phyloP scores from a whole-genome alignment of 1,140 invertebrate genomes.

The Drosophila rufa region DNA sequence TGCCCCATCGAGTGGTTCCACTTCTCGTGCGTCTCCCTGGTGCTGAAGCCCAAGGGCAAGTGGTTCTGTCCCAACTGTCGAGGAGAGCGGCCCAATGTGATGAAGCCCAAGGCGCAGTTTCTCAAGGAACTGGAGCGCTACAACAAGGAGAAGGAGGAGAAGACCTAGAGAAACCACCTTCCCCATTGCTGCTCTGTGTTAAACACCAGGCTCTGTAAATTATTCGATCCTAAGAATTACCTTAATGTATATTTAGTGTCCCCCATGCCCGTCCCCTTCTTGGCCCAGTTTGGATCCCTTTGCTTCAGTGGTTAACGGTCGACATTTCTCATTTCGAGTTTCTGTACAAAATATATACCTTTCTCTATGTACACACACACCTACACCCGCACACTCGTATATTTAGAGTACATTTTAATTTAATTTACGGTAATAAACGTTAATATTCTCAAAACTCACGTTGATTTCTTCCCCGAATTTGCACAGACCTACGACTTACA shows the following conservation, averaged over 20 bases:
- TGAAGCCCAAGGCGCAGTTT: constrained; percentile 96
- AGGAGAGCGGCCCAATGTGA: constrained; percentile 95
- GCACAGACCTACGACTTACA: constrained; percentile 1
- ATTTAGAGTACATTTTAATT: constrained; percentile 45
- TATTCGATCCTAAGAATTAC: constrained; percentile 70
- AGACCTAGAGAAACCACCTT: constrained; percentile 87
- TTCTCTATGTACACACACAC: constrained; percentile 48
- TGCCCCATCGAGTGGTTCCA: constrained; percentile 99
- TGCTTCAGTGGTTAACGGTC: constrained; percentile 46
- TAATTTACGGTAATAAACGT: constrained; percentile 70
- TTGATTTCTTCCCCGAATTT: constrained; percentile 12
- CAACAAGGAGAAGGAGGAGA: constrained; percentile 96
- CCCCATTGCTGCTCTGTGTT: constrained; percentile 62
- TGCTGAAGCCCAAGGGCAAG: constrained; percentile 99
- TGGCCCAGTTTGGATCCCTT: constrained; percentile 20
- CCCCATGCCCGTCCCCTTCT: constrained; percentile 18
- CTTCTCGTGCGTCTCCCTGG: constrained; percentile 98
- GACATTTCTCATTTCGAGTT: constrained; percentile 51
- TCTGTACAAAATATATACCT: constrained; percentile 72
- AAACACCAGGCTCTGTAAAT: constrained; percentile 73
- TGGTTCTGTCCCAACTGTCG: constrained; percentile 99
- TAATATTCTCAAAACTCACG: constrained; percentile 48
- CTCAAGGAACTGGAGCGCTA: constrained; percentile 95
- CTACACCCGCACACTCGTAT: constrained; percentile 32
- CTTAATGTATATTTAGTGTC: constrained; percentile 64